Evolutionary conservation across 2,113 vertebrate genomes (phyloP), one percentile per base, ranked within the genome.

Genomic region (Myotis davidii): DNA sequence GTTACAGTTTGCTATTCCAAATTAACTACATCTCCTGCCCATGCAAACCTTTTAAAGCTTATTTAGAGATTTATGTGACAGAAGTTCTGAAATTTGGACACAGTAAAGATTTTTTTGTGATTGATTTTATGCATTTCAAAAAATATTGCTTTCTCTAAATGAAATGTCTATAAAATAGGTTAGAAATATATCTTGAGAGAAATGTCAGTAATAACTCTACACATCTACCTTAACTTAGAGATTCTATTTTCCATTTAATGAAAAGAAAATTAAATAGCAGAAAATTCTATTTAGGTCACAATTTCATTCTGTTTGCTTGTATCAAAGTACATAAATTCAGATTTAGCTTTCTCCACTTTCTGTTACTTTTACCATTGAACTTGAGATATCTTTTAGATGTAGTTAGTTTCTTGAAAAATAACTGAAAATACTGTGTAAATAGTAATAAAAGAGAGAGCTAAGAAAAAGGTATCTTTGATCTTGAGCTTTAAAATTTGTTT

Each of bases 231-330:
- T 32, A 65, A 70, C 3, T 69, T 72, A 89, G 5, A 81, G 10
- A 14, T 79, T 88, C 37, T 45, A 3, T n/a, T 77, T 90, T 81
- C 42, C 23, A 42, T 23, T 85, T 81, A 77, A 89, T 39, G 6
- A 88, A 91, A 94, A 96, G 9, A 73, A 94, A 97, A 70, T 94
- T 83, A 78, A 91, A 93, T 54, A 32, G 6, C 17, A 72, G 13
- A 65, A 70, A 88, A 93, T 86, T 72, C 3, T 64, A 59, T 64
- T 73, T 81, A 78, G 29, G n/a, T 8, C 12, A 88, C 59, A 83
- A 45, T 54, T 84, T 90, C 32, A 56, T 69, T 93, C 9, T 84
- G 20, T 59, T 25, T 74, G 32, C 18, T 84, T 85, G 0, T 32
- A 56, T 82, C 39, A 85, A 84, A 84, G 4, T 50, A 32, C 16